Evolutionary conservation across 1,140 invertebrate species (phyloP), one percentile per base, ranked within the genome.

Genomic region (Amyelois transitella): DNA sequence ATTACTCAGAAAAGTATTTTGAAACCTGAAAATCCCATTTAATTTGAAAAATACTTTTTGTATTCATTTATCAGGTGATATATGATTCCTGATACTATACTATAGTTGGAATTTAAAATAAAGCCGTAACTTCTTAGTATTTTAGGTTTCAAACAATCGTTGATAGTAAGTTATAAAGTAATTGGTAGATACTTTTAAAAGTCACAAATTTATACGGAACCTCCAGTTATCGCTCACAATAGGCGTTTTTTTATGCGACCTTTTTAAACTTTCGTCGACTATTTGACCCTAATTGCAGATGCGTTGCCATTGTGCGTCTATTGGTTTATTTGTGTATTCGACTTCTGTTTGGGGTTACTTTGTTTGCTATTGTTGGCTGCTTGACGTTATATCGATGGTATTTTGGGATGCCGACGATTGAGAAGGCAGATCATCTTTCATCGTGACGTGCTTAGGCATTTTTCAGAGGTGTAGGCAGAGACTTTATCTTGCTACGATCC

Each of bases 261-360:
- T 38, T 38, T 80, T 21, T 77, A 79, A 69, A 83, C 75, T 71
- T 77, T 79, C 74, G 70, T 60, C 76, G 73, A 77, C 80, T 83
- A 85, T 85, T 86, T 76, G 72, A 81, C 83, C 83, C 83, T 83
- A 83, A 85, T 83, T 84, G 77, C 67, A 86, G 83, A 85, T 83
- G 80, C 71, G 81, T 83, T 87, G 85, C 45, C 58, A 77, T 82
- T 84, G 77, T 81, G 58, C 52, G 62, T 62, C 64, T 77, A 82
- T 83, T 77, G 81, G 75, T 74, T 76, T 79, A 70, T 77, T 75
- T 78, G 78, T 77, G 63, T 56, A n/a, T 28, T 52, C 38, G 32
- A 51, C 49, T 51, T 53, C 32, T 52, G 50, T 81, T 83, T 75
- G 64, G 64, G 65, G 65, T 72, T 77, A 69, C 53, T 63, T 64